These are phyloP conservation scores for Capricornis sumatraensis DNA, from an alignment of 2,113 vertebrate genomes.

Conservation along the genomic window DNA sequence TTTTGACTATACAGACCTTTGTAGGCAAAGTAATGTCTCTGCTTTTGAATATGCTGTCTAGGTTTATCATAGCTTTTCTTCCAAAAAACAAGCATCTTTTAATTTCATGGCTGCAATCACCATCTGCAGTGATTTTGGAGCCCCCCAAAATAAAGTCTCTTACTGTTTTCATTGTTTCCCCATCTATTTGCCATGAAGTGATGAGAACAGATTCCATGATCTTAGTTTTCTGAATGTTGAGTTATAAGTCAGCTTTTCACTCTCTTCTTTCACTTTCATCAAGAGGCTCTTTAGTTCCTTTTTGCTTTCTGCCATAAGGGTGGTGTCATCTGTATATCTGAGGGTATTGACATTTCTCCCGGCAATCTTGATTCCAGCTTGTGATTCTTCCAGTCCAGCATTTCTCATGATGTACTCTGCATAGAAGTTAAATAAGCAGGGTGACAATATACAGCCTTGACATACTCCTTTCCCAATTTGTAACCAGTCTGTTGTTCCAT, in stretches of 20 bases:
- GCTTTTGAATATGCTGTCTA: neutral
- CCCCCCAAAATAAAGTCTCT: fast-evolving
- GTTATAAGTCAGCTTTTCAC: neutral
- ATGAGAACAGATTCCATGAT: neutral
- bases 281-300: too few relatives aligned
- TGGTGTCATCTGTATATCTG: too few relatives aligned
- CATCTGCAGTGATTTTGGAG: neutral
- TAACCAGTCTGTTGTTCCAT: too few relatives aligned
- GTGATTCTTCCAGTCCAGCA: too few relatives aligned
- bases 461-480: too few relatives aligned
- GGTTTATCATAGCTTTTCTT: neutral
- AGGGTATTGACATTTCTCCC: too few relatives aligned
- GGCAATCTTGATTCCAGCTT: too few relatives aligned
- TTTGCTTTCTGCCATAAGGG: too few relatives aligned
- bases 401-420: too few relatives aligned
- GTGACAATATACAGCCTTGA: too few relatives aligned
- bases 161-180: neutral
- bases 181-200: neutral
- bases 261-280: neutral
- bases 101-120: neutral
- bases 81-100: neutral
- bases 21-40: neutral
- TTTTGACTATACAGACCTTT: neutral
- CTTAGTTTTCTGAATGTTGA: neutral
- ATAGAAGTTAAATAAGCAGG: too few relatives aligned